phyloP scores from a whole-genome alignment of 64 coral and sea anemone genomes.

The Stylophora pistillata region DNA sequence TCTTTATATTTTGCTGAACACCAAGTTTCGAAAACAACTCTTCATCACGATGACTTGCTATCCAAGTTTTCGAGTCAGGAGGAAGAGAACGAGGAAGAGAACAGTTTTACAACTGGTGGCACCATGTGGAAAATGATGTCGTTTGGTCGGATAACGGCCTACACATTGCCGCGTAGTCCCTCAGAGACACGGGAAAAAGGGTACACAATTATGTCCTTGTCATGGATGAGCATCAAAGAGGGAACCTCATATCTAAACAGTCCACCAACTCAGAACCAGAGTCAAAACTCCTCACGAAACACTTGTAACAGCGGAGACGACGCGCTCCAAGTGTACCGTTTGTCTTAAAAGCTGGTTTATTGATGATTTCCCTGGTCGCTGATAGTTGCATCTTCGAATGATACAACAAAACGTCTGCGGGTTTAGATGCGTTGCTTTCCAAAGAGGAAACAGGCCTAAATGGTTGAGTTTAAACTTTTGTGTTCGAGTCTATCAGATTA shows the following conservation, averaged over 20 bases:
- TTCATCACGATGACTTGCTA: neutral
- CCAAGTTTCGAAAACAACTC: constrained; percentile 27
- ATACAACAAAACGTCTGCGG: neutral
- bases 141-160: neutral
- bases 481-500: too few species aligned
- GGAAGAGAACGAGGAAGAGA: neutral
- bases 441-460: too few species aligned
- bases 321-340: neutral
- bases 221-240: neutral
- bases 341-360: neutral
- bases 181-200: neutral
- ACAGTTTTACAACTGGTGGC: neutral
- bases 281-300: neutral
- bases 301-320: neutral
- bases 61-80: neutral
- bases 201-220: neutral
- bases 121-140: constrained; percentile 3
- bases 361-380: neutral
- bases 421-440: too few species aligned
- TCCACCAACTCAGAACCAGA: neutral
- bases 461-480: too few species aligned
- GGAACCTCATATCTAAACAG: too few species aligned
- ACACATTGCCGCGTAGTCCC: neutral
- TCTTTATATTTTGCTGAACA: constrained; percentile 51
- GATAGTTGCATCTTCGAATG: neutral